Percentiles rank a stretch among this genome's conserved stretches.
Conservation (phyloP, 2,888 invertebrate species). For the Aphodius sticticus region DNA sequence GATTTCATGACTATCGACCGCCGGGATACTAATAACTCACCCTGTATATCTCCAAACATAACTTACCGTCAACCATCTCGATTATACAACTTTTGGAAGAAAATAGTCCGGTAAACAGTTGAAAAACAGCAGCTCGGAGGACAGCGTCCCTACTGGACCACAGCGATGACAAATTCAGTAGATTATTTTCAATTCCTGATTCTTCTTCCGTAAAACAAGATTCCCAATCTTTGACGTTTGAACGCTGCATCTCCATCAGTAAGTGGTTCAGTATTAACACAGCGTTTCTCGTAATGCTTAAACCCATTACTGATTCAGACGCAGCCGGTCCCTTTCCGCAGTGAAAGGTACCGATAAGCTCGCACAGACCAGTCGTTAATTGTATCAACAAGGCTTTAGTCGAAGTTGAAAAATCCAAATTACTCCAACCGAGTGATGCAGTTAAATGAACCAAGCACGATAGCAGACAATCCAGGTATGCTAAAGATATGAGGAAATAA, state of each 20-base stretch:
- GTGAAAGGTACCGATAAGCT: constrained; percentile 64
- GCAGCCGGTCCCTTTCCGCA: constrained; percentile 61
- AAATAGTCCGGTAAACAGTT: constrained; percentile 62
- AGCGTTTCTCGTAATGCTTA: constrained; percentile 64
- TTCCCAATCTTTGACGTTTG: constrained; percentile 58
- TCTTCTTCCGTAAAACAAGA: constrained; percentile 51
- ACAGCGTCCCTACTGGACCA: constrained; percentile 64
- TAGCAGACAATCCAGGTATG: constrained; percentile 63
- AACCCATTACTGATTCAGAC: constrained; percentile 64
- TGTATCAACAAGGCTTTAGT: constrained; percentile 53
- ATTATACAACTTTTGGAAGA: constrained; percentile 51
- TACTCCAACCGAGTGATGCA: constrained; percentile 61
- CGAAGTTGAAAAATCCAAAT: constrained; percentile 48
- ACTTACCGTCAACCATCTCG: constrained; percentile 53
- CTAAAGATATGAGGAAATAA: constrained; percentile 50
- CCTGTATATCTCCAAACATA: constrained; percentile 4
- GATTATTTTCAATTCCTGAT: constrained; percentile 46
- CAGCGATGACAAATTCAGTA: constrained; percentile 59
- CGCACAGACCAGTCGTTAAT: constrained; percentile 60
- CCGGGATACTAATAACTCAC: no score
- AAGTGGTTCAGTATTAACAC: constrained; percentile 65
- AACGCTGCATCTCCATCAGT: constrained; percentile 61
- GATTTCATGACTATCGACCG: no score
- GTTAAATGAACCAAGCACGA: constrained; percentile 63
- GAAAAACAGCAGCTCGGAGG: constrained; percentile 63